Evolutionary conservation across 2,888 invertebrate species (phyloP), one percentile per base, ranked within the genome.

Genomic region (Zhuqinia jingwanae): DNA sequence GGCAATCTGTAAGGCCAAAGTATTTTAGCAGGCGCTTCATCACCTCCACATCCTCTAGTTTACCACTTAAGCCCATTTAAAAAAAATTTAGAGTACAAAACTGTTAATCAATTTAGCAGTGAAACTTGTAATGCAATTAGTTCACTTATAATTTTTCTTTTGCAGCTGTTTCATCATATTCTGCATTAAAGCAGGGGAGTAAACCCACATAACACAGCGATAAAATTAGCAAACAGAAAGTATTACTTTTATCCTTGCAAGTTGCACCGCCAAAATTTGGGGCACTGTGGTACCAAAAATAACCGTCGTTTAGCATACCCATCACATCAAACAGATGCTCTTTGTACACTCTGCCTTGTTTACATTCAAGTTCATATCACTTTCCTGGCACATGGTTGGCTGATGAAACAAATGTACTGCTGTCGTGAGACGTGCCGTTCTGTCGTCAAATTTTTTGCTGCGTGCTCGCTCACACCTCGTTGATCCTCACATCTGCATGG

Each of bases 1-100:
- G 76, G 25, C 22, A 22, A 3, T 84, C 78, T 0, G 65, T 75
- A 20, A 84, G 25, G 2, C 77, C 77, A 30, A 84, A 77, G 27
- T 77, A 84, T 36, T 77, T 63, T 15, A 84, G 27, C 22, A 77
- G 36, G 10, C 84, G 15, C 27, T 84, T 84, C 84, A 84, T 84
- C 36, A 77, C 84, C 30, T 84, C 84, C 63, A 83, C 83, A 63
- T 83, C 83, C 0, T 75, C 79, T 8, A 80, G 13, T 53, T 68
- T 80, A 20, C 79, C 79, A 20, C 36, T 25, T 5, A 36, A 6
- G 6, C 20, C 79, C 79, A 80, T 80, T 60, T 30, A 30, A 30
- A 30, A 56, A 17, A 30, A 56, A 17, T 6, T 20, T 20, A 6
- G 8, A 36, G 17, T 17, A 53, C 20, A 53, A 17, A 36, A 36